Conservation (phyloP, 2,113 vertebrate species). For the Dinomys branickii region DNA sequence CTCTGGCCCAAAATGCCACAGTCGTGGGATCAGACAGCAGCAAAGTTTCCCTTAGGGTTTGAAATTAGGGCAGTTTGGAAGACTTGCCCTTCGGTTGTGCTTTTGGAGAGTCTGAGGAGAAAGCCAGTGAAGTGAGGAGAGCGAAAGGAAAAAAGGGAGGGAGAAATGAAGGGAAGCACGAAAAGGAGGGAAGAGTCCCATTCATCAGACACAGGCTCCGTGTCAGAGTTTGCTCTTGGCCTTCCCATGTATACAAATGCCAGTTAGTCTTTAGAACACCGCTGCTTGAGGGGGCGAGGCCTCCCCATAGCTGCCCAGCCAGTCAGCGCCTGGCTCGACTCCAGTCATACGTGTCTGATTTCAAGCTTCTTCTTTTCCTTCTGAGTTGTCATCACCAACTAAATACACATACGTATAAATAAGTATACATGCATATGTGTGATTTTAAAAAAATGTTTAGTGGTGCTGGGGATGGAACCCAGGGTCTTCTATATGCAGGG, state of each 20-base stretch:
- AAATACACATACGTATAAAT: not conserved
- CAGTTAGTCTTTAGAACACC: not conserved
- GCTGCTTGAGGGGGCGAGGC: not conserved
- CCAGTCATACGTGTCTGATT: constrained; percentile 10
- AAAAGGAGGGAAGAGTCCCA: not conserved
- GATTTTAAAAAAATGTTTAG: not conserved
- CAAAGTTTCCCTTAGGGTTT: not conserved
- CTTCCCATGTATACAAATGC: not conserved
- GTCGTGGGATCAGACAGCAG: not conserved
- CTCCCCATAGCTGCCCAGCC: not conserved
- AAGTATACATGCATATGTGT: not conserved
- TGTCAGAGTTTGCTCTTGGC: not conserved
- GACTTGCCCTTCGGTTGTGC: not conserved
- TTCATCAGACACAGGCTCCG: not conserved
- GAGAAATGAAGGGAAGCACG: not conserved
- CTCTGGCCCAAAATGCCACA: not conserved
- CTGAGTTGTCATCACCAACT: not conserved
- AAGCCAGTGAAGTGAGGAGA: not conserved
- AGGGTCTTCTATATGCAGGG: not conserved
- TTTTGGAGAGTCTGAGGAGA: not conserved
- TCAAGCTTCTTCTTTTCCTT: not conserved
- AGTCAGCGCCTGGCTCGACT: not conserved
- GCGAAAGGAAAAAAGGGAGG: not conserved
- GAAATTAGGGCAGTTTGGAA: not conserved
- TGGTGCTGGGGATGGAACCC: not conserved